Conservation (phyloP, 2,888 invertebrate species). For the Agrotis puta region DNA sequence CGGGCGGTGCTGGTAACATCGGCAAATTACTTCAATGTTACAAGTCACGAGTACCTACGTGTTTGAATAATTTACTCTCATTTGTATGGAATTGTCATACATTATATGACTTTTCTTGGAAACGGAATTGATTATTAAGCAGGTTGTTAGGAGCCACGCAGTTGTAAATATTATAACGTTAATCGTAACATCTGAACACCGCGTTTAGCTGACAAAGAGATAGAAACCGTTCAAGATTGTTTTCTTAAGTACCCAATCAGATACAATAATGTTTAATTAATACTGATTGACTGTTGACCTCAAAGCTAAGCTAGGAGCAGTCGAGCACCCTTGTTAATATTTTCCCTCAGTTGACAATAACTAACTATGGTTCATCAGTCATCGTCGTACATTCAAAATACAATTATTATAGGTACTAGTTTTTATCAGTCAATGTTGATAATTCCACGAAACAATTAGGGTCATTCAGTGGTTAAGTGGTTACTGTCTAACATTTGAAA, state of each 20-base stretch:
- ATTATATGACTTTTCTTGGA: constrained; percentile 3
- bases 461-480: constrained; percentile 23
- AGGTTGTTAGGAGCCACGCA: constrained; percentile 10
- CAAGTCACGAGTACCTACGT: constrained; percentile 41
- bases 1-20: constrained; percentile 53
- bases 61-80: constrained; percentile 26
- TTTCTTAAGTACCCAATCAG: constrained; percentile 35
- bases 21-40: constrained; percentile 67
- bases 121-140: constrained; percentile 23
- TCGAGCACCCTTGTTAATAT: constrained; percentile 28
- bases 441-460: constrained; percentile 21
- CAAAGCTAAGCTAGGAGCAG: constrained; percentile 9
- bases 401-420: neutral
- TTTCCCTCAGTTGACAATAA: constrained; percentile 19
- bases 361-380: constrained; percentile 13
- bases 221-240: constrained; percentile 21
- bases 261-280: constrained; percentile 51
- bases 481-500: constrained; percentile 51
- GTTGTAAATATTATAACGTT: constrained; percentile 21
- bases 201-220: constrained; percentile 11
- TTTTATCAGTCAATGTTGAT: constrained; percentile 12
- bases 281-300: constrained; percentile 46
- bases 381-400: neutral
- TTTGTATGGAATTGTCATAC: constrained; percentile 2
- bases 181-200: neutral